phyloP scores from a whole-genome alignment of 2,888 invertebrate species.

The Empis stercorea region DNA sequence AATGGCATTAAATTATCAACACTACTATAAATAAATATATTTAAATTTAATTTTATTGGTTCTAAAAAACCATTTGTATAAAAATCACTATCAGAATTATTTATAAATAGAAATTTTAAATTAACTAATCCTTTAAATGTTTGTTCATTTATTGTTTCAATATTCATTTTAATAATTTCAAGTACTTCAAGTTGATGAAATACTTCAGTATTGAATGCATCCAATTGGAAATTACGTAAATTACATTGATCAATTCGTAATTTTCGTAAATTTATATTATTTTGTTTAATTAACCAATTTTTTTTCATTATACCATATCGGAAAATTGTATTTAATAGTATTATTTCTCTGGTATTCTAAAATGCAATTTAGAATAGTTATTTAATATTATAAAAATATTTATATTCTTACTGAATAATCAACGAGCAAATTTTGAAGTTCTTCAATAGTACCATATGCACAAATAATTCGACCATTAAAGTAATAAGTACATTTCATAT shows the following conservation, averaged over 20 bases:
- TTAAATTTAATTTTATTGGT: not conserved
- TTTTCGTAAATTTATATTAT: not conserved
- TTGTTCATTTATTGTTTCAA: not conserved
- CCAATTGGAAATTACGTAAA: not conserved
- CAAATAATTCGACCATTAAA: no score
- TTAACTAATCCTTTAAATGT: not conserved
- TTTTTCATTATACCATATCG: not conserved
- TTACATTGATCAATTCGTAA: not conserved
- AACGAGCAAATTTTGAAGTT: no score
- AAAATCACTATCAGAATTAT: not conserved
- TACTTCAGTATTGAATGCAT: not conserved
- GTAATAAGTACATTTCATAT: no score
- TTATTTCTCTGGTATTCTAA: no score
- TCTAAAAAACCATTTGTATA: not conserved
- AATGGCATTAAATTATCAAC: not conserved
- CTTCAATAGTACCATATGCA: no score
- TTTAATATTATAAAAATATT: no score
- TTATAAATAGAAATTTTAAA: not conserved
- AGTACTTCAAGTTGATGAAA: not conserved
- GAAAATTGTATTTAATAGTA: conserved; percentile 12
- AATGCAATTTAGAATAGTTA: no score
- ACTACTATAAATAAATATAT: not conserved
- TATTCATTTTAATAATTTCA: not conserved
- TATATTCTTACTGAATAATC: no score
- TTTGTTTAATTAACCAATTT: not conserved